These are phyloP conservation scores for Ia io DNA, from an alignment of 2,113 vertebrate genomes.

Conservation along the genomic window DNA sequence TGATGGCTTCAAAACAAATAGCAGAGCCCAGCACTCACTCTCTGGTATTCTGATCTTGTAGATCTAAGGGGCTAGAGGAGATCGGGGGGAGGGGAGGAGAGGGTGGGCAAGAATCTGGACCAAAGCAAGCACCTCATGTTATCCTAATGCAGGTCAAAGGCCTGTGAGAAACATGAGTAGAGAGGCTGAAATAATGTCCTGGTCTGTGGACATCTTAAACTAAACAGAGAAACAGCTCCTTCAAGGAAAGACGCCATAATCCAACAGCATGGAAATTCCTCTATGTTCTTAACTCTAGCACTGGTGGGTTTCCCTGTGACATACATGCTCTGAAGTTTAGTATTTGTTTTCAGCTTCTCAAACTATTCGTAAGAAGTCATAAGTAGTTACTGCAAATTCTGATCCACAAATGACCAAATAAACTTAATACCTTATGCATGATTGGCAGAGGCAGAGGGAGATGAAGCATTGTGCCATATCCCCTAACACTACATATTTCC, in stretches of 20 bases:
- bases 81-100: too few relatives aligned
- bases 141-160: not conserved
- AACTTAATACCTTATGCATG: not conserved
- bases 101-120: not conserved
- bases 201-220: not conserved
- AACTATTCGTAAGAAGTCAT: not conserved
- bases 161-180: not conserved
- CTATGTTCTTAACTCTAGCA: not conserved
- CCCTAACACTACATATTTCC: not conserved
- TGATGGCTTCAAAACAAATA: not conserved
- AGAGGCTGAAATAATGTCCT: not conserved
- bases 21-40: not conserved
- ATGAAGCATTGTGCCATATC: not conserved
- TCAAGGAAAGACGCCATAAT: not conserved
- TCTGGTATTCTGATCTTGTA: not conserved
- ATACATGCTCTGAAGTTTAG: not conserved
- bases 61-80: too few relatives aligned
- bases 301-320: not conserved
- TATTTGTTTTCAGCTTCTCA: not conserved
- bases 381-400: slow-evolving; percentile 32
- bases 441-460: not conserved
- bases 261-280: not conserved
- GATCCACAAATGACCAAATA: slow-evolving; percentile 25
- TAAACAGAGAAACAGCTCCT: not conserved
- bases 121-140: not conserved